Evolutionary conservation across 2,113 vertebrate species (phyloP).

Genomic region (Struthio camelus): DNA sequence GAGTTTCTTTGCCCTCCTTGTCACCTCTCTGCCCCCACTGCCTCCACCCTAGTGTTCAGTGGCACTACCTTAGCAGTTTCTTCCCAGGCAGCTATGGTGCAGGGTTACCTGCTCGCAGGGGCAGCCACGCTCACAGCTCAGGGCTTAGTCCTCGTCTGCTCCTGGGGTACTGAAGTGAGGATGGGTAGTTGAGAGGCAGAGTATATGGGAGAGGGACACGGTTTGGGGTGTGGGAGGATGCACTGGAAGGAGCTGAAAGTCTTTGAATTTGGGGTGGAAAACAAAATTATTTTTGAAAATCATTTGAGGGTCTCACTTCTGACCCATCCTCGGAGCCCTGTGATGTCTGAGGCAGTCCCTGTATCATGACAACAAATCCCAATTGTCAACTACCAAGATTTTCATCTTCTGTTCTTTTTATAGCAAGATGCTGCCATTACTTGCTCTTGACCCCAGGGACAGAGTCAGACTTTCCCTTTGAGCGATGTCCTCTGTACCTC

Average conservation of each 20-base stretch:
- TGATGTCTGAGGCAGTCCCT: not conserved
- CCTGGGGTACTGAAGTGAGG: not conserved
- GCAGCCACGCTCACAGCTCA: not conserved
- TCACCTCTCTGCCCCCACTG: not conserved
- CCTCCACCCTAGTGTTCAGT: not conserved
- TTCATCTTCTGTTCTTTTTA: not conserved
- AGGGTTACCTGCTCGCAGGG: rapidly evolving
- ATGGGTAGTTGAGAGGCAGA: not conserved
- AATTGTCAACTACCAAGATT: not conserved
- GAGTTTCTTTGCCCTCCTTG: not conserved
- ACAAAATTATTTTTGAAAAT: not conserved
- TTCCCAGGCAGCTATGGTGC: not conserved
- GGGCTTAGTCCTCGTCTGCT: not conserved
- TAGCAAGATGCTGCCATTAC: not conserved
- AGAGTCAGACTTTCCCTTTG: not conserved
- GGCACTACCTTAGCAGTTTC: not conserved
- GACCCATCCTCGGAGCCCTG: not conserved
- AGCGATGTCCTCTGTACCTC: not conserved
- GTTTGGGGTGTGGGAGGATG: not conserved
- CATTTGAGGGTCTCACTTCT: not conserved
- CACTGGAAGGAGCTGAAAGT: not conserved
- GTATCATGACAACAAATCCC: not conserved
- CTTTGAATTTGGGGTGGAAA: not conserved
- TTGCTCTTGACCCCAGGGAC: not conserved
- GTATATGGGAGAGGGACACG: not conserved